These are phyloP conservation scores for Leptinotarsa defecta DNA, from an alignment of 1,140 invertebrate species.

Conservation along the genomic window DNA sequence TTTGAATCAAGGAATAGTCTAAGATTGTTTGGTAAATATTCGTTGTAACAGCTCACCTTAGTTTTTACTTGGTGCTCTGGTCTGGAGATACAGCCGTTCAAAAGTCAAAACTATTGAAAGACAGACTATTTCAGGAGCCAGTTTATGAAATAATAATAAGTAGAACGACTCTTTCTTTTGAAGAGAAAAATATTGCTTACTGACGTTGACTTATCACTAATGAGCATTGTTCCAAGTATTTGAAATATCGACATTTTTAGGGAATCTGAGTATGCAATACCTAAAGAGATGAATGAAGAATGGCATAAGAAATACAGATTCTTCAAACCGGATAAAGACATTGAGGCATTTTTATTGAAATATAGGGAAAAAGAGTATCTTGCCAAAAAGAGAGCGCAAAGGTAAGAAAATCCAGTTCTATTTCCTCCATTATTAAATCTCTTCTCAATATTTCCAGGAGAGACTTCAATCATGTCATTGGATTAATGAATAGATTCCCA, in stretches of 20 bases:
- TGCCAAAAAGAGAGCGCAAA: slow-evolving; percentile 61
- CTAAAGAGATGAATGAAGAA: slow-evolving; percentile 64
- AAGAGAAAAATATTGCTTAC: neutral
- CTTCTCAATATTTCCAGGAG: slow-evolving; percentile 59
- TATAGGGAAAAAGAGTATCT: slow-evolving; percentile 70
- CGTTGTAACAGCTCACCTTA: no score
- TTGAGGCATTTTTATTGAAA: slow-evolving; percentile 66
- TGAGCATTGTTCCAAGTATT: neutral
- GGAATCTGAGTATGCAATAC: slow-evolving; percentile 61
- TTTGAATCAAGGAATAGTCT: no score
- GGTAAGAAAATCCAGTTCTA: slow-evolving; percentile 55
- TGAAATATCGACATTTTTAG: slow-evolving; percentile 42
- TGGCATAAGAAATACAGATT: slow-evolving; percentile 62
- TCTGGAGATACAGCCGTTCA: no score
- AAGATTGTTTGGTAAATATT: no score
- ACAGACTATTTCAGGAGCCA: no score
- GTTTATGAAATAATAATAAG: no score
- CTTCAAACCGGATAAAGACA: slow-evolving; percentile 59
- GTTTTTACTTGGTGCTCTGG: no score
- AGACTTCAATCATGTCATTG: slow-evolving; percentile 67
- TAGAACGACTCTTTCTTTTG: no score
- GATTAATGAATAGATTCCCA: slow-evolving; percentile 74
- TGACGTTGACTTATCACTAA: neutral
- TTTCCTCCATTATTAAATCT: no score
- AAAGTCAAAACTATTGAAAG: no score